phyloP scores from a whole-genome alignment of 1,140 invertebrate genomes.

The Muscidifurax raptorellus region DNA sequence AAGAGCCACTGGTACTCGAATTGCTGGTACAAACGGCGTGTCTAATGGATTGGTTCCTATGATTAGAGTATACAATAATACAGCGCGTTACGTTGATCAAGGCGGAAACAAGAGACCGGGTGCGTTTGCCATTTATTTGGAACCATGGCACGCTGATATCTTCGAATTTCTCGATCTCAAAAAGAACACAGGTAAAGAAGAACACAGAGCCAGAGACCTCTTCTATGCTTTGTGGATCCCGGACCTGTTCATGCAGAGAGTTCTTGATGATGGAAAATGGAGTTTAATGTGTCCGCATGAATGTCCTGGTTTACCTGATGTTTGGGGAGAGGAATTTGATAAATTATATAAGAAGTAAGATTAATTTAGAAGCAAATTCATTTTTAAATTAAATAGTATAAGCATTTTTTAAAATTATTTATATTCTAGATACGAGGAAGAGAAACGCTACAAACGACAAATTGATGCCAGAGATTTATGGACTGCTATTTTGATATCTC shows the following conservation, averaged over 20 bases:
- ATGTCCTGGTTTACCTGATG: constrained; percentile 92
- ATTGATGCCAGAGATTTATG: constrained; percentile 93
- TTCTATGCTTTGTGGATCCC: constrained; percentile 99
- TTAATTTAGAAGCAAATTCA: background rate
- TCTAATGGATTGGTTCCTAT: constrained; percentile 99
- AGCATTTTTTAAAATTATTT: background rate
- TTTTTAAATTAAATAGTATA: background rate
- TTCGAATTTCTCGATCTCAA: constrained; percentile 96
- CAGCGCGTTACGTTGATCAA: constrained; percentile 98
- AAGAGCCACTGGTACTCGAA: constrained; percentile 92
- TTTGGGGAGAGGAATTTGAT: constrained; percentile 97
- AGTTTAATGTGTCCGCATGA: constrained; percentile 98
- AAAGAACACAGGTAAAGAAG: constrained; percentile 95
- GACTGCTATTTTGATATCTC: constrained; percentile 95
- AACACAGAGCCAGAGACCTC: constrained; percentile 94
- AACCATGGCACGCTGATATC: constrained; percentile 99
- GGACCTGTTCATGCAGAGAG: constrained; percentile 98
- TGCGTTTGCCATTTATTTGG: constrained; percentile 98
- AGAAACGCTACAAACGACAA: constrained; percentile 84
- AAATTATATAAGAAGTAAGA: constrained; percentile 86
- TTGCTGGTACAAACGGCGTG: constrained; percentile 96
- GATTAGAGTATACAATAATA: constrained; percentile 97
- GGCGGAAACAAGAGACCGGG: constrained; percentile 99
- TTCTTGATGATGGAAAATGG: constrained; percentile 92
- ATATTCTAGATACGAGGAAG: constrained; percentile 64